Evolutionary conservation across 2,113 vertebrate species (phyloP).

Genomic region (Phalacrocorax brasilianus): DNA sequence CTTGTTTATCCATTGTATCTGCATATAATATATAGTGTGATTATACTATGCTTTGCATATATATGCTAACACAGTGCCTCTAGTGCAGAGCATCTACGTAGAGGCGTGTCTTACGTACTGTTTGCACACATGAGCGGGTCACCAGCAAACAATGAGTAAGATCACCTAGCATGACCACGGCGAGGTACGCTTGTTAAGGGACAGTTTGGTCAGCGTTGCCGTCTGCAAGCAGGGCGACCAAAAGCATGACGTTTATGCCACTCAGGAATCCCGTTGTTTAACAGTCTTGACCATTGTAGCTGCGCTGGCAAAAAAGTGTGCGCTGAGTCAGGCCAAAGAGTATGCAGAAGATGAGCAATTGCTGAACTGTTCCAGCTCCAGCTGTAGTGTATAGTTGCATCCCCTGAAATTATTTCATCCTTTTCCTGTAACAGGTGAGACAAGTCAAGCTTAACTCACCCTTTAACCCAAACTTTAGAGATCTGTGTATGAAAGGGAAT

Average conservation of each 20-base stretch:
- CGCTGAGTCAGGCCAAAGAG: background rate
- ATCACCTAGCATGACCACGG: fast-evolving
- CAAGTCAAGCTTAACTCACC: background rate
- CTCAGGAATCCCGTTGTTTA: background rate
- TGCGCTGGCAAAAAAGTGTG: background rate
- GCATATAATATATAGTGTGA: no score
- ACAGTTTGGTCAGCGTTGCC: background rate
- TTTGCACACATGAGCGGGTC: background rate
- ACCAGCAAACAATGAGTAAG: background rate
- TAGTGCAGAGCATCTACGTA: background rate
- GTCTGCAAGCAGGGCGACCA: fast-evolving
- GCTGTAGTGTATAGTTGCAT: background rate
- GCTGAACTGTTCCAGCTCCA: background rate
- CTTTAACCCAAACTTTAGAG: background rate
- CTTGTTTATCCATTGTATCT: background rate
- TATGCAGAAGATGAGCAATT: background rate
- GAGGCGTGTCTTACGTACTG: fast-evolving
- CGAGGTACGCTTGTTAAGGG: background rate
- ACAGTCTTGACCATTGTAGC: fast-evolving
- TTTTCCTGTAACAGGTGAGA: background rate
- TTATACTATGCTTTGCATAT: fast-evolving
- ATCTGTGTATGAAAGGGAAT: background rate
- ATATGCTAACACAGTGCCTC: background rate
- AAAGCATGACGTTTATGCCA: fast-evolving
- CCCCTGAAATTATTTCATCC: background rate